phyloP scores from a whole-genome alignment of 2,888 invertebrate genomes.

The Drosophila helvetica region DNA sequence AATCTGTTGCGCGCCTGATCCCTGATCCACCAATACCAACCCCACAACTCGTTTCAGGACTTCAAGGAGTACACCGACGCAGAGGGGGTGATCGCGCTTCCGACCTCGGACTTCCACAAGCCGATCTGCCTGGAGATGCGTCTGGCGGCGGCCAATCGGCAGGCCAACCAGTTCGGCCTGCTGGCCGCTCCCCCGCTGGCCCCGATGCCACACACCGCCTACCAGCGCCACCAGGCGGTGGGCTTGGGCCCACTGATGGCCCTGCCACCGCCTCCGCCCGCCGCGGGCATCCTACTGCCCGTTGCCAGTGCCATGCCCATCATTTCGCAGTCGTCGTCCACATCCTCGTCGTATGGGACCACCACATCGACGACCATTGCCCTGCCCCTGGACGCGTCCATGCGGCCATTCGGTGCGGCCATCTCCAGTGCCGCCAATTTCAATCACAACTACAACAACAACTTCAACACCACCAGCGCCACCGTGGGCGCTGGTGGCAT shows the following conservation, averaged over 20 bases:
- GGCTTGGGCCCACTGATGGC: constrained; percentile 50
- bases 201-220: constrained; percentile 22
- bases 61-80: constrained; percentile 96
- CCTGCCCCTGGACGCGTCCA: constrained; percentile 81
- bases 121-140: constrained; percentile 93
- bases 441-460: constrained; percentile 83
- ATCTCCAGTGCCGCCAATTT: constrained; percentile 78
- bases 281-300: constrained; percentile 41
- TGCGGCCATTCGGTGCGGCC: constrained; percentile 76
- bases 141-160: constrained; percentile 73
- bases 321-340: constrained; percentile 81
- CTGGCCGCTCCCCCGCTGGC: constrained; percentile 65
- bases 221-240: constrained; percentile 57
- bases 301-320: constrained; percentile 66
- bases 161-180: constrained; percentile 68
- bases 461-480: constrained; percentile 78
- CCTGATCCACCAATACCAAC: background rate
- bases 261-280: constrained; percentile 45
- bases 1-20: background rate
- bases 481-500: constrained; percentile 64
- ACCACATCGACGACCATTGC: constrained; percentile 83
- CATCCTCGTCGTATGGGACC: constrained; percentile 82
- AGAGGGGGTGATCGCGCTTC: constrained; percentile 93
- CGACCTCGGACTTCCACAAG: constrained; percentile 92
- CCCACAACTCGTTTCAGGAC: constrained; percentile 86